Conservation (phyloP, 1,140 invertebrate genomes). For the Papilio helenus region DNA sequence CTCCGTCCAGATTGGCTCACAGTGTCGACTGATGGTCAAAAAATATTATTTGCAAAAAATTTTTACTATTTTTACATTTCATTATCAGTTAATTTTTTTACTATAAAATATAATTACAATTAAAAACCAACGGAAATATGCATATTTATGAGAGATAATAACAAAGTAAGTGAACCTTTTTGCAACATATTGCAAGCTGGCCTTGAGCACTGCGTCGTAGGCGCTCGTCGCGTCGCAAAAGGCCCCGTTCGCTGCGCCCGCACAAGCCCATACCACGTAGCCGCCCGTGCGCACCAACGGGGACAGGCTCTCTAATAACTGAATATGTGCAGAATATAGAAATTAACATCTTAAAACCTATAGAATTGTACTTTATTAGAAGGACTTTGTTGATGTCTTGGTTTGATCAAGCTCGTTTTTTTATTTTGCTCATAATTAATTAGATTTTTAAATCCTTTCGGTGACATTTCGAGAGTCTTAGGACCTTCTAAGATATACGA, state of each 20-base stretch:
- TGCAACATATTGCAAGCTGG: conserved; percentile 62
- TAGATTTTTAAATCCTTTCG: background rate
- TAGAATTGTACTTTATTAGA: background rate
- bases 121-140: background rate
- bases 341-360: conserved; percentile 45
- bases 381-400: no score
- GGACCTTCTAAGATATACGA: background rate
- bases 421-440: background rate
- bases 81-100: background rate
- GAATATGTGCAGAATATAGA: conserved; percentile 45
- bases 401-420: background rate
- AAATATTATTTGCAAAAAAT: conserved; percentile 33
- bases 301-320: conserved; percentile 65
- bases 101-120: conserved; percentile 30
- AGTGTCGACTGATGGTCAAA: conserved; percentile 49
- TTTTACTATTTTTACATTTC: no score
- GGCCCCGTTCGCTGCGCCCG: conserved; percentile 44
- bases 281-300: conserved; percentile 54
- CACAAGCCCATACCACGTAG: conserved; percentile 67
- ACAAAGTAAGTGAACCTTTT: conserved; percentile 48
- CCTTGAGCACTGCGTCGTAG: conserved; percentile 62
- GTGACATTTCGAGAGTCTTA: background rate
- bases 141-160: background rate
- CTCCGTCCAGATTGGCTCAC: conserved; percentile 65
- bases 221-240: conserved; percentile 56